Percentiles rank a stretch among this genome's conserved stretches.
These are phyloP conservation scores for Homarus americanus DNA, from an alignment of 1,140 invertebrate genomes.

Conservation along the genomic window DNA sequence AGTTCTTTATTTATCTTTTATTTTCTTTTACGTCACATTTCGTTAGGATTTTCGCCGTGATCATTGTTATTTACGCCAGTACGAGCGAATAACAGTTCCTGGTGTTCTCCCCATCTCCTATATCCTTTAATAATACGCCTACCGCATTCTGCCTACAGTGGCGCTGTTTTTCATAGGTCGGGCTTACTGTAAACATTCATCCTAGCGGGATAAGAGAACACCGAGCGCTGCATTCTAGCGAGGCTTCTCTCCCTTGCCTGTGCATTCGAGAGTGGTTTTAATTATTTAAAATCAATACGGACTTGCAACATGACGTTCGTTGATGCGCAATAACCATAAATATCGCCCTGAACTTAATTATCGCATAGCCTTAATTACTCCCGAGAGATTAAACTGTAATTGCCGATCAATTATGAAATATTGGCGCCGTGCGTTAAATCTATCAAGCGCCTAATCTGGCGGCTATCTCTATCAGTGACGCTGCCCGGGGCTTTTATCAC, in stretches of 20 bases:
- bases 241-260: constrained; percentile 4
- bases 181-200: too few relatives aligned
- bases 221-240: background rate
- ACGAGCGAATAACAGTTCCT: too few relatives aligned
- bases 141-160: too few relatives aligned
- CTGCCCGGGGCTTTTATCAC: constrained; percentile 1
- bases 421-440: constrained; percentile 43
- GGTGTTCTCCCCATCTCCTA: too few relatives aligned
- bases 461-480: constrained; percentile 39
- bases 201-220: background rate
- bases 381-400: constrained; percentile 72
- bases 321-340: constrained; percentile 72
- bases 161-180: too few relatives aligned
- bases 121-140: too few relatives aligned
- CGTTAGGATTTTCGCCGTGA: too few relatives aligned
- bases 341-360: constrained; percentile 68
- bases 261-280: constrained; percentile 59
- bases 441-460: constrained; percentile 47
- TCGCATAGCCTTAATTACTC: constrained; percentile 71
- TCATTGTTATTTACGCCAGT: too few relatives aligned
- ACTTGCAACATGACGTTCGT: constrained; percentile 70
- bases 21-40: too few relatives aligned
- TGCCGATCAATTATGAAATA: constrained; percentile 72
- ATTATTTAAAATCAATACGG: constrained; percentile 70
- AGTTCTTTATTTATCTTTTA: too few relatives aligned